A percentile compares a stretch with the other conserved stretches of the same genome.
These are phyloP conservation scores for Cynodonichthys magdalenae DNA, from an alignment of 2,797 vertebrate species.

Conservation along the genomic window DNA sequence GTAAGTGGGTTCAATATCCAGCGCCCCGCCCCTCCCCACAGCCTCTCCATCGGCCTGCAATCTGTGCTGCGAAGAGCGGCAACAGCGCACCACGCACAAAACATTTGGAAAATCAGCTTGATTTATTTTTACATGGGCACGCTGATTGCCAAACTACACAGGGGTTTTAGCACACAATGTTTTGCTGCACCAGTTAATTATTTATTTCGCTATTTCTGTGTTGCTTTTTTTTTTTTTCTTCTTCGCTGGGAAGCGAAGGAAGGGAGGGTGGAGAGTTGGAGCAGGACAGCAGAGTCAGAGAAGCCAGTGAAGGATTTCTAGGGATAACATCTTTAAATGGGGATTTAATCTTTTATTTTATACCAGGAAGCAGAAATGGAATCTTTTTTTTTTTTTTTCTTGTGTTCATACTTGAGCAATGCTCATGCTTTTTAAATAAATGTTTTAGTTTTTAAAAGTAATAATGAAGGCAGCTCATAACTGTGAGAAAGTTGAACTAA, in stretches of 20 bases:
- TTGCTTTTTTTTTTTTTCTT: slow-evolving; percentile 37
- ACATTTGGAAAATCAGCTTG: slow-evolving; percentile 90
- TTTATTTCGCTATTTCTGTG: slow-evolving; percentile 78
- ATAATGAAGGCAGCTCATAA: neutral
- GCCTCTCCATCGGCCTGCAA: slow-evolving; percentile 83
- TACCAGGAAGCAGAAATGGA: neutral
- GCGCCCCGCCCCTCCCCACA: slow-evolving; percentile 80
- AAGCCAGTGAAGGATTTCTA: slow-evolving; percentile 4
- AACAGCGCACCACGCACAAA: slow-evolving; percentile 81
- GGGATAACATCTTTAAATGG: neutral
- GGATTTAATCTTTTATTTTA: slow-evolving; percentile 1
- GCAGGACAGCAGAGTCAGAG: slow-evolving; percentile 26
- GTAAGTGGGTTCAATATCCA: slow-evolving; percentile 79
- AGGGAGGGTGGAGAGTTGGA: slow-evolving; percentile 32
- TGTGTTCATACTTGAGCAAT: neutral
- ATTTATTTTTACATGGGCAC: slow-evolving; percentile 86
- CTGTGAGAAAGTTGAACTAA: neutral
- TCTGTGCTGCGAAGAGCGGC: slow-evolving; percentile 87
- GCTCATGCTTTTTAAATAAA: neutral
- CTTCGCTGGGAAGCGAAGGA: slow-evolving; percentile 54
- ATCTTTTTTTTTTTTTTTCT: neutral
- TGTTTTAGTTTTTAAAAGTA: neutral
- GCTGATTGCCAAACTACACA: slow-evolving; percentile 86
- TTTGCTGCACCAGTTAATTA: slow-evolving; percentile 76
- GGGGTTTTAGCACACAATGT: slow-evolving; percentile 87